Percentiles rank a stretch among this genome's conserved stretches.
Evolutionary conservation across 2,888 invertebrate genomes (phyloP).

Genomic region (Dynastes hyllus): DNA sequence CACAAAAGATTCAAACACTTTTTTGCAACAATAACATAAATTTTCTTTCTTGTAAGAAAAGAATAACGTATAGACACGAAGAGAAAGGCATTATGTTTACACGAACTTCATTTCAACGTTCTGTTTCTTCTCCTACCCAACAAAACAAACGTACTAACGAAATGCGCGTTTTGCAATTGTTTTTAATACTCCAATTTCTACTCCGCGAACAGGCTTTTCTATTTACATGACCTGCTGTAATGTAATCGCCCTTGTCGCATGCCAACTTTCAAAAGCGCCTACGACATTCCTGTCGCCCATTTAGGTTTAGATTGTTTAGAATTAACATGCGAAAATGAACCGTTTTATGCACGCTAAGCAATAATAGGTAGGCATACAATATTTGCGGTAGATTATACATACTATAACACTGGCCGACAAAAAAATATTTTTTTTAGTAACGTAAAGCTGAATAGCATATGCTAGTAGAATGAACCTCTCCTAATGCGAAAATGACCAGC

Average conservation of each 20-base stretch:
- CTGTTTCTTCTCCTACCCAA: background rate
- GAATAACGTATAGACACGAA: background rate
- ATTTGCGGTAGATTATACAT: no score
- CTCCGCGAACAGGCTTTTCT: background rate
- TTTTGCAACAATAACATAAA: no score
- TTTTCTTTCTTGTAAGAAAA: no score
- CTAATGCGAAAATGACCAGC: no score
- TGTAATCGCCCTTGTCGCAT: slow-evolving; percentile 11
- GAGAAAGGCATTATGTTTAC: background rate
- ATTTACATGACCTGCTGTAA: slow-evolving; percentile 19
- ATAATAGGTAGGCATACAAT: no score
- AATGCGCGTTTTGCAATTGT: slow-evolving; percentile 1
- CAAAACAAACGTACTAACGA: background rate
- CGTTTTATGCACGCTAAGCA: no score
- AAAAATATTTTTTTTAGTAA: no score
- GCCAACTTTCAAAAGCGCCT: no score
- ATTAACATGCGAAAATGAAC: background rate
- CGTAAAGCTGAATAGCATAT: no score
- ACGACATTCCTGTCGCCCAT: background rate
- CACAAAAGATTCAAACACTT: no score
- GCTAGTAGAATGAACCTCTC: no score
- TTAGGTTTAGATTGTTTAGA: background rate
- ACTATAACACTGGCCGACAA: no score
- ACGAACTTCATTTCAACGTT: background rate
- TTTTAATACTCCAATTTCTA: slow-evolving; percentile 10